Conservation (phyloP, 2,113 vertebrate species). For the Gallinago media region DNA sequence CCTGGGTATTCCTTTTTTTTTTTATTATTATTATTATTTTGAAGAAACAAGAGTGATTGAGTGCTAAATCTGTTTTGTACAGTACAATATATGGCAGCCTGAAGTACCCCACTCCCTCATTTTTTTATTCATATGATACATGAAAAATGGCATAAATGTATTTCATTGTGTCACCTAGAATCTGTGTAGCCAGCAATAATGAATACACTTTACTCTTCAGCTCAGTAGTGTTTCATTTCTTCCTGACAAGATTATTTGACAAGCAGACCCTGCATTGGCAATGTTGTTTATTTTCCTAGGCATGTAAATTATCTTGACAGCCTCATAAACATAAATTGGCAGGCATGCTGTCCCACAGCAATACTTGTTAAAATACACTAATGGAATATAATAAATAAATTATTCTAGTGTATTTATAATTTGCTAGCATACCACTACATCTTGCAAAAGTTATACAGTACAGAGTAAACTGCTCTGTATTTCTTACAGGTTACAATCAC, state of each 20-base stretch:
- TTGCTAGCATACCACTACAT: neutral
- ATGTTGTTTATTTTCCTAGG: conserved; percentile 82
- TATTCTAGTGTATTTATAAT: conserved; percentile 67
- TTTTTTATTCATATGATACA: conserved; percentile 78
- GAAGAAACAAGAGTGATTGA: conserved; percentile 50
- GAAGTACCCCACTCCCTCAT: conserved; percentile 64
- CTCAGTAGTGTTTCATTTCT: conserved; percentile 79
- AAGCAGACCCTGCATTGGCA: conserved; percentile 75
- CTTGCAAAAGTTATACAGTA: neutral
- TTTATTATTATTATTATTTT: conserved; percentile 42
- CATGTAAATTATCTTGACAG: conserved; percentile 85
- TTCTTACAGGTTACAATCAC: neutral
- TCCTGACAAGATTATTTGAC: conserved; percentile 82
- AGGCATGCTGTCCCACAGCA: conserved; percentile 79
- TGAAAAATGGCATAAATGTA: conserved; percentile 79
- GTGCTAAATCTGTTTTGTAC: conserved; percentile 69
- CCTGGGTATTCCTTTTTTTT: conserved; percentile 4
- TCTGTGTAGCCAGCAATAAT: conserved; percentile 77
- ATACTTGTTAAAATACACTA: conserved; percentile 81
- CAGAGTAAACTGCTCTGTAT: neutral
- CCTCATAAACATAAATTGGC: conserved; percentile 86
- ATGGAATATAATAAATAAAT: conserved; percentile 85
- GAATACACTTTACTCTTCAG: conserved; percentile 77
- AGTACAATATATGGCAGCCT: conserved; percentile 47
- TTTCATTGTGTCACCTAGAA: conserved; percentile 79